Base-by-base conservation (phyloP, 2,113 vertebrate species). In the Porphyrio hochstetteri region DNA sequence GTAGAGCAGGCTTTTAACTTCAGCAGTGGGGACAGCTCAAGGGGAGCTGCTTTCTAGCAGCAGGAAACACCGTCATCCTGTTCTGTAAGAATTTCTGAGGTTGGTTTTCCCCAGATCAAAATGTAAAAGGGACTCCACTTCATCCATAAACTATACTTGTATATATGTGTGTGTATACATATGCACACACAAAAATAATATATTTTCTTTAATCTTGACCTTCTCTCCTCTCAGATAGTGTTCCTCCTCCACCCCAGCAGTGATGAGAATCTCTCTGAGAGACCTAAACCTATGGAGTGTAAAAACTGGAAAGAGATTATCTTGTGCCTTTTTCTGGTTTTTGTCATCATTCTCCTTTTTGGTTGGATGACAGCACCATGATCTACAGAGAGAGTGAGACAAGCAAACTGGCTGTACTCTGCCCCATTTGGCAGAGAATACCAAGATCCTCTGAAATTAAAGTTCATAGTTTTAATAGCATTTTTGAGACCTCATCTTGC, bases 401-500 rank as follows among this genome's bases (percentile, higher is more conserved):
- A 88, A 89, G 92, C 70, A 91, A 80, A 95, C 89, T 91, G 93
- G 61, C 86, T 83, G 82, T 90, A 83, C 71, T 86, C 78, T 94
- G 90, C 79, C 95, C 93, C 76, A 92, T 95, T 97, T 97, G 96
- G 96, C 94, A 93, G 44, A 84, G 93, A 90, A 91, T 86, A 53
- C 71, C 36, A 38, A 94, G 70, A 80, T 81, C 69, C n/a, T 86
- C 86, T 87, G 74, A 96, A 97, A 97, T 96, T 93, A 96, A 96
- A 97, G 96, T 97, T 96, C 92, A 88, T 92, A 50, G 91, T 96
- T 97, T 97, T 97, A 97, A 98, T 93, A 92, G 95, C 90, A 56
- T 70, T 97, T 80, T 93, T 95, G 93, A 96, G 96, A 97, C 96
- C 93, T 97, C 96, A 88, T 97, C 93, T 88, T 95, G 93, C 97